Base-by-base conservation (phyloP, 2,888 invertebrate genomes). In the Eumerus sabulonum region DNA sequence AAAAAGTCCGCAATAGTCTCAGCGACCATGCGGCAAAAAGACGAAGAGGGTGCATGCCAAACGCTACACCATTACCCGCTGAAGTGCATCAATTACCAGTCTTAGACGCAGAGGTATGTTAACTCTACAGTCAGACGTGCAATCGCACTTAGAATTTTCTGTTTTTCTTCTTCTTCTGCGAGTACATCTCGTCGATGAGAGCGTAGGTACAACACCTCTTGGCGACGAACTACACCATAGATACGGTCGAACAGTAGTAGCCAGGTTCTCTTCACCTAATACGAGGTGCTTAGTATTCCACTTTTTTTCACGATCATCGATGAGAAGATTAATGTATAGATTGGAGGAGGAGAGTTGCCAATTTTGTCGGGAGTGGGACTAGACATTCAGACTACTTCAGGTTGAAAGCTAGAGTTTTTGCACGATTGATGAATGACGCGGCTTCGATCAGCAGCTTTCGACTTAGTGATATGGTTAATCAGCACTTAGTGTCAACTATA, bases 121-220 rank as follows among this genome's bases (percentile, higher is more conserved):
- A 66, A 71, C 76, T 71, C 66, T 76, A 54, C 60, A 66, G 76
- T 56, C 71, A 66, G 56, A 56, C 50, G 66, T 71, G 76, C 66
- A 71, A 44, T 50, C 66, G 70, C 64, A 59, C 44, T 27, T 27
- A 7, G 27, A 27, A 27, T 7, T 27, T n/a, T n/a, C n/a, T 35
- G 14, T 14, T 47, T 18, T 40, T 38, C 12, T 35, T 57, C n/a
- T 38, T 27, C 36, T 11, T 35, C 40, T 47, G 59, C 27, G n/a
- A n/a, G n/a, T n/a, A n/a, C n/a, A n/a, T n/a, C n/a, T 27, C 27
- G 7, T 27, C 27, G 3, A 4, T 7, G 27, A 27, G 27, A 27
- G 27, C 27, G 27, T 4, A 7, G 7, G 27, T n/a, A n/a, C n/a
- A n/a, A 27, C 27, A 27, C 27, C 27, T 27, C 27, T 27, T 27